phyloP scores from a whole-genome alignment of 2,888 invertebrate species.

The Himalopsyche tibetana region DNA sequence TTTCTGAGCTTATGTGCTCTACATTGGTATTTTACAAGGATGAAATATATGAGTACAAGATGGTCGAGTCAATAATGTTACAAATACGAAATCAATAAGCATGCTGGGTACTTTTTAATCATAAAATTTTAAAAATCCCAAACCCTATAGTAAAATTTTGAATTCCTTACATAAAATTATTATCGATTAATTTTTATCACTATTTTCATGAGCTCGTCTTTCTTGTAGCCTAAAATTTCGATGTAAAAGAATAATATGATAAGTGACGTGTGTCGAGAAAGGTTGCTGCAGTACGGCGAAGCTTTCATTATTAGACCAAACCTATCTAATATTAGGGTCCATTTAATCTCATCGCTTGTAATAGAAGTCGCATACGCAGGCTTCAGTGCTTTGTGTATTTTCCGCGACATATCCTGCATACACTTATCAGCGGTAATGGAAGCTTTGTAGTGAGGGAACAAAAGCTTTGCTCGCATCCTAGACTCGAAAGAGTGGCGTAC shows the following conservation, averaged over 20 bases:
- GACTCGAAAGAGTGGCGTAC: slow-evolving; percentile 3
- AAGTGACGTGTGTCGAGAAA: background rate
- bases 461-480: slow-evolving; percentile 48
- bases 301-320: slow-evolving; percentile 31
- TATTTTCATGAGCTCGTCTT: no score
- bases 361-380: slow-evolving; percentile 28
- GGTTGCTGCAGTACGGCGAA: background rate
- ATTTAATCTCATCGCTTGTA: slow-evolving; percentile 53
- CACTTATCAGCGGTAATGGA: slow-evolving; percentile 56
- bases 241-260: background rate
- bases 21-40: no score
- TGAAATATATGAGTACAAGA: no score
- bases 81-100: no score
- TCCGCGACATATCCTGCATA: slow-evolving; percentile 59
- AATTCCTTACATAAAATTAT: no score
- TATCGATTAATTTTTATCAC: no score
- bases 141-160: no score
- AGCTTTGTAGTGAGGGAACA: slow-evolving; percentile 53
- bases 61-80: no score
- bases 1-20: no score
- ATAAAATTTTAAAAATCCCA: no score
- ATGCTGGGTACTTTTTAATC: no score
- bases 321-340: slow-evolving; percentile 44
- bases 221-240: no score
- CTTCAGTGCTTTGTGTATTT: slow-evolving; percentile 51